Evolutionary conservation across 2,113 vertebrate genomes (phyloP).

Genomic region (Rafetus swinhoei): DNA sequence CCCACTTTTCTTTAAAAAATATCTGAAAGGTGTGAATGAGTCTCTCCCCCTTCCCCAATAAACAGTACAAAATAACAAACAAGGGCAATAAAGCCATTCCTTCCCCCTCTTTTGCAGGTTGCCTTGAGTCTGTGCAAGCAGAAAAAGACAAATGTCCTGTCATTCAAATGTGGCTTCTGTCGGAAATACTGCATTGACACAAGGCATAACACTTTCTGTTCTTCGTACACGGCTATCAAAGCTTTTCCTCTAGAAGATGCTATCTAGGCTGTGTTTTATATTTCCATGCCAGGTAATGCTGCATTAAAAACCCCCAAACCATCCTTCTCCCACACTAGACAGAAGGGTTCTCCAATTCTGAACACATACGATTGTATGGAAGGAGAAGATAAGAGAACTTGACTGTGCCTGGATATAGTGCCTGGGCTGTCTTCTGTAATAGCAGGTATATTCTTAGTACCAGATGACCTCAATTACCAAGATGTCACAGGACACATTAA

Average conservation of each 20-base stretch:
- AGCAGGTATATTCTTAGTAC: not conserved
- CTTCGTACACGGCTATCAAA: not conserved
- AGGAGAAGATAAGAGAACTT: not conserved
- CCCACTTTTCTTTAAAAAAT: not conserved
- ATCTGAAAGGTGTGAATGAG: not conserved
- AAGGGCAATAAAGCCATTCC: not conserved
- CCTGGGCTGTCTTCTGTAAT: not conserved
- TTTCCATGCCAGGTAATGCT: accelerated
- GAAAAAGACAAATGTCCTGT: not conserved
- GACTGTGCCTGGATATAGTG: not conserved
- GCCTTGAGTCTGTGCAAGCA: not conserved
- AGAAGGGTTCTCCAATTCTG: not conserved
- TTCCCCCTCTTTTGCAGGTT: not conserved
- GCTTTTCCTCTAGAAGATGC: not conserved
- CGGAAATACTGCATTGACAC: accelerated
- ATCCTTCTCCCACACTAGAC: not conserved
- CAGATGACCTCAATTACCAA: not conserved
- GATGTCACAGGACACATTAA: accelerated
- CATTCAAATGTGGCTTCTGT: not conserved
- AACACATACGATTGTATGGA: not conserved
- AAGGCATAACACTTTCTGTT: not conserved
- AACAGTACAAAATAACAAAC: not conserved
- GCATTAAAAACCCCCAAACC: not conserved
- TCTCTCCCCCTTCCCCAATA: not conserved
- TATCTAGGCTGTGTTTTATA: no score